Base-by-base conservation (phyloP, 1,140 invertebrate species). In the Luehdorfia chinensis region DNA sequence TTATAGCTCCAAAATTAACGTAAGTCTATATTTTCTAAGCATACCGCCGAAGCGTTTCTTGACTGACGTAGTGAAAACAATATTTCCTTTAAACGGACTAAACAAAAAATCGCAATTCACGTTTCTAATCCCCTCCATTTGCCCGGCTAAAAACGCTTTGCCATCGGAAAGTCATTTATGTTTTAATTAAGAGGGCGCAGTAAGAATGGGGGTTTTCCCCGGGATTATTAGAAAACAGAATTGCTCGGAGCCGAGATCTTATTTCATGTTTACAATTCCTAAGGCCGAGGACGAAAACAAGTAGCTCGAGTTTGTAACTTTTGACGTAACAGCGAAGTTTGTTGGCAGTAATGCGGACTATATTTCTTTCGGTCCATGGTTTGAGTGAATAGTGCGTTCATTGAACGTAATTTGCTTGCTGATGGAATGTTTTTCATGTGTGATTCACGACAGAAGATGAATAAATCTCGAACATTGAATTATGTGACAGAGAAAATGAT, bases 131-230 rank as follows among this genome's bases (percentile, higher is more conserved):
- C 54, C 30, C 49, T 32, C 37, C 50, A 55, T 56, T 45, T 16
- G 51, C 25, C n/a, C 21, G 45, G 44, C 50, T 49, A 54, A 60
- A 69, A 62, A 66, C 55, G 50, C 52, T 57, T 56, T 50, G 49
- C 37, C 50, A 70, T 66, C 58, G 58, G 58, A 55, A 64, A 66
- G 60, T 63, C 63, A 66, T 66, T 70, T 66, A 63, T 64, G 64
- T 70, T 66, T 70, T 70, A 70, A 70, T 70, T 70, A 70, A 66
- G 58, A 61, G 48, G 47, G 44, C 39, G 48, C 49, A 27, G 51
- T 51, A 57, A 61, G 65, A 68, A 60, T 59, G 54, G 55, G 45
- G 43, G 36, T 54, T 55, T 50, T 49, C 16, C 41, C 28, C 21
- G 43, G 47, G 62, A 59, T 62, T 69, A 65, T 57, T 59, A 59